A percentile compares a stretch with the other conserved stretches of the same genome.
Evolutionary conservation across 2,113 vertebrate species (phyloP).

Genomic region (Colius striatus): DNA sequence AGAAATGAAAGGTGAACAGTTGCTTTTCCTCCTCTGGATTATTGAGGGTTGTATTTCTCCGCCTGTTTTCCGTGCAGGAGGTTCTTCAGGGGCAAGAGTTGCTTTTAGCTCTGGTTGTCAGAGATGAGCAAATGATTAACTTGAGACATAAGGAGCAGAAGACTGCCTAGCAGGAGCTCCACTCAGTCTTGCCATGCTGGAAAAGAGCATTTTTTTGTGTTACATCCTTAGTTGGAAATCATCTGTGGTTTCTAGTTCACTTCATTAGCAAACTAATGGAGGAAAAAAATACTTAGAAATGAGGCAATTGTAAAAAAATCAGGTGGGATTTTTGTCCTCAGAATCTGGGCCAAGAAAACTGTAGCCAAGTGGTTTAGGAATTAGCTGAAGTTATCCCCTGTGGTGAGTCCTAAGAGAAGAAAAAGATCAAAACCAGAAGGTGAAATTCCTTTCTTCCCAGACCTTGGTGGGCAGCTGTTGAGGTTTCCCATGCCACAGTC

Average conservation of each 20-base stretch:
- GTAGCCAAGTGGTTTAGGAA: background rate
- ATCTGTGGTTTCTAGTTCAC: background rate
- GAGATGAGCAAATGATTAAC: background rate
- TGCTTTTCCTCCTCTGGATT: conserved; percentile 54
- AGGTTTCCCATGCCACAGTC: background rate
- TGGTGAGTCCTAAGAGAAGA: background rate
- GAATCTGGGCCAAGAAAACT: background rate
- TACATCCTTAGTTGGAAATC: background rate
- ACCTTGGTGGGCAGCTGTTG: background rate
- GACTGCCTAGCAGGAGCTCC: background rate
- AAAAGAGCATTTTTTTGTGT: background rate
- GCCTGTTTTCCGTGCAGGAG: background rate
- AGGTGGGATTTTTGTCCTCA: background rate
- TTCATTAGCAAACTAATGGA: background rate
- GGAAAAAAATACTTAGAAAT: background rate
- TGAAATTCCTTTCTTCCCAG: background rate
- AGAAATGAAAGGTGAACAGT: conserved; percentile 49
- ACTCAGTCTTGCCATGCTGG: background rate
- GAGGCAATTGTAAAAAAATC: background rate
- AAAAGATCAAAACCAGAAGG: background rate
- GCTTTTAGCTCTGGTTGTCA: conserved; percentile 13
- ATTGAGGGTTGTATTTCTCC: background rate
- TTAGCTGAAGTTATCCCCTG: background rate
- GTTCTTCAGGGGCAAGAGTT: background rate
- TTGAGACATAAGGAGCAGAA: background rate